Evolutionary conservation across 2,113 vertebrate species (phyloP).

Genomic region (Corvus hawaiiensis): DNA sequence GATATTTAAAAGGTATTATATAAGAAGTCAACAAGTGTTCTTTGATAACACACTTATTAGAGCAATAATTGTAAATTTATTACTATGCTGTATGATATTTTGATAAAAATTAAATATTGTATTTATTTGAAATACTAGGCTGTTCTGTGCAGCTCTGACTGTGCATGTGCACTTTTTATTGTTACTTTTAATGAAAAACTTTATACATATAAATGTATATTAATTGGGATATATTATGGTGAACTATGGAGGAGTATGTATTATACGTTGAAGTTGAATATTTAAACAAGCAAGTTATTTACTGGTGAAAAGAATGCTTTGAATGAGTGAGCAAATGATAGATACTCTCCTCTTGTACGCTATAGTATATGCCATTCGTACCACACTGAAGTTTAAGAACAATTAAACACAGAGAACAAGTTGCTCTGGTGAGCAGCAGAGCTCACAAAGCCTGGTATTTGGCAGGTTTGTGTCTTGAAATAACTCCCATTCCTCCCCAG

Average conservation of each 20-base stretch:
- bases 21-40: constrained; percentile 76
- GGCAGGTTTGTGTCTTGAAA: neutral
- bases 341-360: constrained; percentile 66
- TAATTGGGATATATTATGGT: constrained; percentile 72
- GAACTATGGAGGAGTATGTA: constrained; percentile 70
- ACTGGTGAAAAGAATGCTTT: constrained; percentile 58
- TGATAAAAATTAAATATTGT: constrained; percentile 78
- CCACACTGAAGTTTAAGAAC: constrained; percentile 61
- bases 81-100: constrained; percentile 79
- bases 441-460: neutral
- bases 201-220: constrained; percentile 63
- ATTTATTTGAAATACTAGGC: constrained; percentile 79
- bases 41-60: constrained; percentile 77
- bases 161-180: constrained; percentile 84
- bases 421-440: neutral
- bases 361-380: constrained; percentile 68
- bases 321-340: constrained; percentile 50
- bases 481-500: neutral
- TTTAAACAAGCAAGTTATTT: constrained; percentile 55
- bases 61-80: constrained; percentile 86
- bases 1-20: constrained; percentile 66
- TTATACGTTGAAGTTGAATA: constrained; percentile 67
- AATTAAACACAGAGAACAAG: neutral
- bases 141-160: constrained; percentile 71
- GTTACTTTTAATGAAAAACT: constrained; percentile 74